Percentiles rank a stretch among this genome's conserved stretches.
These are phyloP conservation scores for Dendrocopos noguchii DNA, from an alignment of 2,113 vertebrate genomes.

Conservation along the genomic window DNA sequence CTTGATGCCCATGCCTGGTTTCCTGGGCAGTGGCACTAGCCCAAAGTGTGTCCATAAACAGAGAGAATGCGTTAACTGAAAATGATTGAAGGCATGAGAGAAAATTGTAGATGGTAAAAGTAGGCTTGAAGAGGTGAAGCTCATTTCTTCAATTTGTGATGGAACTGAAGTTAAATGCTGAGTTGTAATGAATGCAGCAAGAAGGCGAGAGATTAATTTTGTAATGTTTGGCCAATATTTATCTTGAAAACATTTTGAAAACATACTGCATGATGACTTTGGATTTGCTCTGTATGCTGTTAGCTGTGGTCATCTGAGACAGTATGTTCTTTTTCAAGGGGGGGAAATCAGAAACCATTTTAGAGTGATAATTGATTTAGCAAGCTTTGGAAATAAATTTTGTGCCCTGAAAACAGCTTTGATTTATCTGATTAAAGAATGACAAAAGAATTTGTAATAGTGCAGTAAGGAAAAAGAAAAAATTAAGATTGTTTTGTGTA, in stretches of 20 bases:
- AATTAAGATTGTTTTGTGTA: constrained; percentile 42
- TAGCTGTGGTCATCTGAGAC: not conserved
- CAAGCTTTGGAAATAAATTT: not conserved
- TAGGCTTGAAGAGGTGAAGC: not conserved
- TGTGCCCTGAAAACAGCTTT: not conserved
- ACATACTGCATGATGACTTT: not conserved
- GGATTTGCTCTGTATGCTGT: not conserved
- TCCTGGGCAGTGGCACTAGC: not conserved
- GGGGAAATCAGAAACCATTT: not conserved
- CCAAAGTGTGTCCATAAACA: fast-evolving
- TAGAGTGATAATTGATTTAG: not conserved
- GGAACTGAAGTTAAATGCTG: not conserved
- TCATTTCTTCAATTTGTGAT: not conserved
- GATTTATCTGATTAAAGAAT: constrained; percentile 14
- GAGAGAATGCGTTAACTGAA: not conserved
- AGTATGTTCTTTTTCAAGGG: not conserved
- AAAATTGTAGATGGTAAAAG: not conserved
- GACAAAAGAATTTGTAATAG: not conserved
- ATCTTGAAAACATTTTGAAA: not conserved
- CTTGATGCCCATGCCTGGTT: fast-evolving
- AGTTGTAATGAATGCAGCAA: not conserved
- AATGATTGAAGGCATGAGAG: not conserved
- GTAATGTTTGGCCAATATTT: not conserved
- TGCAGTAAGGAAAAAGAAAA: not conserved
- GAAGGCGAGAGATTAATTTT: not conserved